Conservation (phyloP, 2,113 vertebrate genomes). For the Forbesichthys papilliferus region DNA sequence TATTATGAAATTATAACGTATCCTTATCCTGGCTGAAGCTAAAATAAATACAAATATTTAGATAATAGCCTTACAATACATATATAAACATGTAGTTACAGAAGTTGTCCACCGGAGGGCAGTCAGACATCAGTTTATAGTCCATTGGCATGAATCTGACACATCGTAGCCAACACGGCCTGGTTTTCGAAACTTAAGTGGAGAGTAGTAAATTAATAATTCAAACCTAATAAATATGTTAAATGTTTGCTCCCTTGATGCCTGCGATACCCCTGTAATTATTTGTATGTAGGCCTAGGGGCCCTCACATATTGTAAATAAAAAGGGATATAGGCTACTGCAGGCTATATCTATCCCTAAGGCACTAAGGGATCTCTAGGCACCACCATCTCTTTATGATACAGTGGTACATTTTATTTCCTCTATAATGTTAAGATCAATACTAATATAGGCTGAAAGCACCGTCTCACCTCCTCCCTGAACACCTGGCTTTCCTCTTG, state of each 20-base stretch:
- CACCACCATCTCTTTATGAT: not conserved
- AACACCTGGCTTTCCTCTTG: too few relatives aligned
- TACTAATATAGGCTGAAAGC: constrained; percentile 3
- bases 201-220: too few relatives aligned
- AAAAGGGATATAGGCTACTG: not conserved
- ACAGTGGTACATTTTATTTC: not conserved
- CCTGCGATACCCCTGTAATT: too few relatives aligned
- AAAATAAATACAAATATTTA: not conserved
- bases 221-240: too few relatives aligned
- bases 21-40: not conserved
- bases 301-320: too few relatives aligned
- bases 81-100: not conserved
- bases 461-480: constrained; percentile 22
- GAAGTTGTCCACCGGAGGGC: constrained; percentile 17
- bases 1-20: too few relatives aligned
- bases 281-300: too few relatives aligned
- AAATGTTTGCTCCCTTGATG: too few relatives aligned
- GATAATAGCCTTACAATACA: not conserved
- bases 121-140: not conserved
- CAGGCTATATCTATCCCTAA: too few relatives aligned
- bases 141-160: too few relatives aligned
- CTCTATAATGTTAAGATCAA: not conserved
- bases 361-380: too few relatives aligned
- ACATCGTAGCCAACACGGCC: too few relatives aligned
- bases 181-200: not conserved